phyloP scores from a whole-genome alignment of 2,888 invertebrate genomes.

The Calameuta idolon region DNA sequence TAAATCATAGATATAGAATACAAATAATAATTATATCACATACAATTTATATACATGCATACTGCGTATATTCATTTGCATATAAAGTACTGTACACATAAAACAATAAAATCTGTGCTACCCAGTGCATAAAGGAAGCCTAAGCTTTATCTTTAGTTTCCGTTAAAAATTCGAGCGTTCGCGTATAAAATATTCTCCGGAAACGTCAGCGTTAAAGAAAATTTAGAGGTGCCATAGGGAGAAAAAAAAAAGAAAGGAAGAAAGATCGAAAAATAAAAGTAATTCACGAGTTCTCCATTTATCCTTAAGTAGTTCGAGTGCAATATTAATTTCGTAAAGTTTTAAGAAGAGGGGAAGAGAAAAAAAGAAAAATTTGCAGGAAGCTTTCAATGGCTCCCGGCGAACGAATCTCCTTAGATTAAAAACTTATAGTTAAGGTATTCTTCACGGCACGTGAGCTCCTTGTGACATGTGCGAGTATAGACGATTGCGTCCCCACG shows the following conservation, averaged over 20 bases:
- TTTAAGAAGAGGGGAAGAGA: neutral
- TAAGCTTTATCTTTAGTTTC: neutral
- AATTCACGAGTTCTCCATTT: neutral
- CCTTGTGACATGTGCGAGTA: neutral
- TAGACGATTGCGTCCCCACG: conserved; percentile 5
- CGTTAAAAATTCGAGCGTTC: neutral
- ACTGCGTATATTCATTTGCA: neutral
- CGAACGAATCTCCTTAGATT: neutral
- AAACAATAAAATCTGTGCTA: neutral
- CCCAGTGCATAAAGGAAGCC: neutral
- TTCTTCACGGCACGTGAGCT: neutral
- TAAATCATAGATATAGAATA: neutral
- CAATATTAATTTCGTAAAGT: neutral
- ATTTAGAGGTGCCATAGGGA: no score
- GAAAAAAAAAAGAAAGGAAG: no score
- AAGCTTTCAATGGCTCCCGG: neutral
- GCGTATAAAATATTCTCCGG: no score
- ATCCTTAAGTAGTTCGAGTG: neutral
- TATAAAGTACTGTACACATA: neutral
- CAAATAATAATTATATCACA: neutral
- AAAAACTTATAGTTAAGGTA: neutral
- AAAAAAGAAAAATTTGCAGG: neutral
- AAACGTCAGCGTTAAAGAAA: no score
- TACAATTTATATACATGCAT: neutral
- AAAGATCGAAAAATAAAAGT: no score